These are phyloP conservation scores for Hypotaenidia okinawae DNA, from an alignment of 2,797 vertebrate species.

Conservation along the genomic window DNA sequence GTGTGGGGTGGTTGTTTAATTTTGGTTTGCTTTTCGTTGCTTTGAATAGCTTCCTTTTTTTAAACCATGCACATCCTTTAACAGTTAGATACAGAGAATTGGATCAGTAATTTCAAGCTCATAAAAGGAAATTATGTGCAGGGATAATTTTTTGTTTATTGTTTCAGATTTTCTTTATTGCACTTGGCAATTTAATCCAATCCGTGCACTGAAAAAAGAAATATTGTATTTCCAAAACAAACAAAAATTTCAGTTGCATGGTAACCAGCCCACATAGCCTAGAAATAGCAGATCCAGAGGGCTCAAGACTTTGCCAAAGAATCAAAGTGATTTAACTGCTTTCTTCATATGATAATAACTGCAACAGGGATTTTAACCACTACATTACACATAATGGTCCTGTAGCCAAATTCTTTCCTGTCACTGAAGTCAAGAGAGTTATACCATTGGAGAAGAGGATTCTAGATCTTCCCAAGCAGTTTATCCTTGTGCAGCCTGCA, in stretches of 20 bases:
- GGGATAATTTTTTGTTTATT: conserved; percentile 34
- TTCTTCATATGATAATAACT: background rate
- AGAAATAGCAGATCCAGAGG: conserved; percentile 27
- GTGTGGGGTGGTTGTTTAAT: background rate
- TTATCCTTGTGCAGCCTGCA: background rate
- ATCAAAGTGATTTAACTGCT: background rate
- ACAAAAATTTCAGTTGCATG: conserved; percentile 27
- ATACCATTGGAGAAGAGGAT: background rate
- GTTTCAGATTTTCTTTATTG: conserved; percentile 23
- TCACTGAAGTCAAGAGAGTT: background rate
- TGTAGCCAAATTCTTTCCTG: background rate
- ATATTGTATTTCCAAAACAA: conserved; percentile 32
- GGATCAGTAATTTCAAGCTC: background rate
- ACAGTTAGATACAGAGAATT: background rate
- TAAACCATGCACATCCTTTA: background rate
- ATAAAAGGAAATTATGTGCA: background rate
- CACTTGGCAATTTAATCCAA: conserved; percentile 17
- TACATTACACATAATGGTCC: background rate
- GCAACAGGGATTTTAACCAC: background rate
- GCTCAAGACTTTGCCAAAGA: conserved; percentile 12
- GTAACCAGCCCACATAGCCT: conserved; percentile 9
- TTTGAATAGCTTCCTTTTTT: background rate
- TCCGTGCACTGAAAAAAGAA: background rate
- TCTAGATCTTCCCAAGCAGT: background rate
- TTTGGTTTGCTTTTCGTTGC: background rate